Evolutionary conservation across 2,888 invertebrate genomes (phyloP), one percentile per base, ranked within the genome.

Genomic region (Acheta domesticus): DNA sequence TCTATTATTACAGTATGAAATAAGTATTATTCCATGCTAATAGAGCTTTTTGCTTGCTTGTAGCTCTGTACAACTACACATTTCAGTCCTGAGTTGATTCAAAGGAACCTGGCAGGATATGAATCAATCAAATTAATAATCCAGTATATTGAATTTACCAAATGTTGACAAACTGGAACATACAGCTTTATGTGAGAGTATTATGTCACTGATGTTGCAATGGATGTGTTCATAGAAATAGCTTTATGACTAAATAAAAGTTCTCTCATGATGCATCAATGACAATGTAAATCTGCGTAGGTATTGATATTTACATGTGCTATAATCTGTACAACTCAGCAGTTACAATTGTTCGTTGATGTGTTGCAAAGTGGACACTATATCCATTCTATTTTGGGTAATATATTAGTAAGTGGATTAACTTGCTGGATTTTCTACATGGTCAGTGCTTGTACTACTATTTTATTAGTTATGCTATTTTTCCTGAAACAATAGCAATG

Each of bases 21-120:
- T 74, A 76, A 81, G 75, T 81, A 77, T 81, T 81, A 81, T 82
- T 82, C 81, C 79, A 80, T 82, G 81, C 81, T 81, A 80, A 78
- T 80, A 81, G 80, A 80, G 81, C 81, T 82, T 82, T 75, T 81
- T 80, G 81, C 82, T 82, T 82, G 74, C 79, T 79, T 76, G 77
- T 80, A 80, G 80, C 48, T 20, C 49, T 75, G 76, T 62, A 80
- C 50, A 21, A 73, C 78, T 80, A 80, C 81, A 79, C 81, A 82
- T 82, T 82, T 80, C 82, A 80, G 76, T 76, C 76, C 50, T 75
- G 73, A 74, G 49, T 77, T 74, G 73, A 74, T 77, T 76, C 62
- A 73, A 78, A 20, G 74, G 48, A 76, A 73, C 73, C 74, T 62
- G 62, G 62, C 62, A 62, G 62, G 62, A 62, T 62, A n/a, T 62